Percentiles rank a stretch among this genome's conserved stretches.
These are phyloP conservation scores for Pachypanchax playfairii DNA, from an alignment of 2,113 vertebrate genomes.

Conservation along the genomic window DNA sequence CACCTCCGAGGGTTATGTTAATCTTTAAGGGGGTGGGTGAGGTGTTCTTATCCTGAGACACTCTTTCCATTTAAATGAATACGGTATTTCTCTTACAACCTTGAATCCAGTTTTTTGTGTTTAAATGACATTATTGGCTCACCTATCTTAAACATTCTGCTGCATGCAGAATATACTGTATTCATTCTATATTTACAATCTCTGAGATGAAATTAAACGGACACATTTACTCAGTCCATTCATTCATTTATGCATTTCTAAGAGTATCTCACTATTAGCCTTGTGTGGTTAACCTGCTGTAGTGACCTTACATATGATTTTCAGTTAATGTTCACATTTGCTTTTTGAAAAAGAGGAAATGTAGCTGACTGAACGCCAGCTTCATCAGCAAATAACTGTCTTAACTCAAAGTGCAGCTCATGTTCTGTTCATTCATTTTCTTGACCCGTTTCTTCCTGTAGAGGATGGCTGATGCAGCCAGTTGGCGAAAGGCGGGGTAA, in stretches of 20 bases:
- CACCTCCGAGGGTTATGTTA: constrained; percentile 77
- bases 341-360: constrained; percentile 14
- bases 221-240: constrained; percentile 16
- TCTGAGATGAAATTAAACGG: constrained; percentile 43
- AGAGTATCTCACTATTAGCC: constrained; percentile 13
- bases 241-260: constrained; percentile 11
- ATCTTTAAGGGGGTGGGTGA: constrained; percentile 75
- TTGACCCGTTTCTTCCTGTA: too few species aligned
- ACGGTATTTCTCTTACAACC: constrained; percentile 72
- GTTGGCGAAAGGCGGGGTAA: constrained; percentile 18
- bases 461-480: too few species aligned
- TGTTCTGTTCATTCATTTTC: constrained; percentile 52
- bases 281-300: not conserved
- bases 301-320: constrained; percentile 5
- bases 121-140: constrained; percentile 52
- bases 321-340: constrained; percentile 15
- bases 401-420: constrained; percentile 39
- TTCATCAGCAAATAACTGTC: constrained; percentile 24
- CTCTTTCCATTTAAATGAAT: constrained; percentile 75
- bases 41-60: constrained; percentile 73
- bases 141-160: constrained; percentile 26
- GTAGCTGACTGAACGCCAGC: constrained; percentile 39
- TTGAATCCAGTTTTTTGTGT: constrained; percentile 59
- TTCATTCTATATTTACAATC: constrained; percentile 14
- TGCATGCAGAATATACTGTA: not conserved